phyloP scores from a whole-genome alignment of 2,888 invertebrate species.

The Drosophila anomelani region DNA sequence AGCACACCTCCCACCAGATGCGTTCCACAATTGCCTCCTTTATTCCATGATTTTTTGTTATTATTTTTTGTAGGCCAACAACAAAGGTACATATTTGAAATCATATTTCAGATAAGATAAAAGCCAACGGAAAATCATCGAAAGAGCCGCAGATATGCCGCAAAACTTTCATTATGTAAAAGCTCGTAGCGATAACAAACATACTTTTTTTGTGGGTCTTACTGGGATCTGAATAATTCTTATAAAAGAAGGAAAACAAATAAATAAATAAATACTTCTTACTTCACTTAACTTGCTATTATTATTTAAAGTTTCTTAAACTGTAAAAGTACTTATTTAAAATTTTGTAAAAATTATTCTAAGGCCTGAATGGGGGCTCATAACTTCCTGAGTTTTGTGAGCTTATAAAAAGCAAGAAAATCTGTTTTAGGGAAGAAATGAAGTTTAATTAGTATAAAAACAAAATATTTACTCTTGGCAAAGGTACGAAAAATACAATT shows the following conservation, averaged over 20 bases:
- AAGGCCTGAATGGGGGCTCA: not conserved
- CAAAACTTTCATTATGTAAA: slow-evolving; percentile 46
- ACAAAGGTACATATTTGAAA: slow-evolving; percentile 30
- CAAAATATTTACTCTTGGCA: no score
- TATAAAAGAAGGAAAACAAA: no score
- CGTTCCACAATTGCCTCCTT: slow-evolving; percentile 17
- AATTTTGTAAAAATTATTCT: no score
- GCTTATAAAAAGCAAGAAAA: no score
- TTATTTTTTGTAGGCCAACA: slow-evolving; percentile 26
- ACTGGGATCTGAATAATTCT: not conserved
- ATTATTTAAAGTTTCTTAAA: not conserved
- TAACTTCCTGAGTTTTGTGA: not conserved
- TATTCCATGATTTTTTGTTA: not conserved
- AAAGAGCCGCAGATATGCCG: slow-evolving; percentile 40
- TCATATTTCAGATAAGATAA: slow-evolving; percentile 65
- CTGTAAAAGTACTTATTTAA: no score
- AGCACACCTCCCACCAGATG: slow-evolving; percentile 26
- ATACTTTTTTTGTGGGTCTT: slow-evolving; percentile 13
- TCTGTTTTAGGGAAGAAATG: not conserved
- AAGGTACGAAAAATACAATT: slow-evolving; percentile 22
- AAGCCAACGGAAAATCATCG: slow-evolving; percentile 44
- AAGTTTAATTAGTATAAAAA: no score
- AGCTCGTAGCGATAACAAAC: slow-evolving; percentile 35
- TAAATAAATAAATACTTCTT: no score
- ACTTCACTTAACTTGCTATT: not conserved